Evolutionary conservation across 2,888 invertebrate species (phyloP).

Genomic region (Lasioglossum figueresi): DNA sequence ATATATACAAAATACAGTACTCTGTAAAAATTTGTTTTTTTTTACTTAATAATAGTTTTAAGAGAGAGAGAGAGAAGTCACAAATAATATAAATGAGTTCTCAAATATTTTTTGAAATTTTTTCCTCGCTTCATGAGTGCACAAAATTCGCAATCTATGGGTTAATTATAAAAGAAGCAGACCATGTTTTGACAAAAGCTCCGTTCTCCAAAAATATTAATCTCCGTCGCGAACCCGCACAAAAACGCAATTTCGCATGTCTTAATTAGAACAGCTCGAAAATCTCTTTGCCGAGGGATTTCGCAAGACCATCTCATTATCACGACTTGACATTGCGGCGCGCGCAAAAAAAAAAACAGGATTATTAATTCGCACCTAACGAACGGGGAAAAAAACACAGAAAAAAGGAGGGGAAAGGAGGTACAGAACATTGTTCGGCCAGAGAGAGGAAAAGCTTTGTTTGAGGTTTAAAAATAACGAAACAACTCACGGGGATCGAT

Average conservation of each 20-base stretch:
- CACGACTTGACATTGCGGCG: neutral
- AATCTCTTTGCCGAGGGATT: neutral
- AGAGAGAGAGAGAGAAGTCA: neutral
- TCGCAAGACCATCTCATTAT: neutral
- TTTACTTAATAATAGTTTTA: neutral
- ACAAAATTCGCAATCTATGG: neutral
- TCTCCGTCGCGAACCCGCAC: neutral
- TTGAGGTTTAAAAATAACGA: slow-evolving; percentile 37
- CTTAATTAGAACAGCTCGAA: neutral
- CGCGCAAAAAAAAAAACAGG: neutral
- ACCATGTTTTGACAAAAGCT: neutral
- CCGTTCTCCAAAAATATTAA: neutral
- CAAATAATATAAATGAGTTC: neutral
- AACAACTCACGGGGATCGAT: slow-evolving; percentile 44
- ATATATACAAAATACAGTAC: no score
- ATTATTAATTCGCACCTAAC: slow-evolving; percentile 12
- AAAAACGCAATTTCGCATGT: neutral
- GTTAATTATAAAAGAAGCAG: neutral
- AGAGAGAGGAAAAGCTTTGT: neutral
- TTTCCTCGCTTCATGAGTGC: neutral
- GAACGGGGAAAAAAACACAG: neutral
- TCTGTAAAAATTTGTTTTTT: neutral
- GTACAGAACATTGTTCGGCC: neutral
- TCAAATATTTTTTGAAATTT: neutral
- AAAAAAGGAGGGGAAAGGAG: neutral